Evolutionary conservation across 2,797 vertebrate genomes (phyloP), one percentile per base, ranked within the genome.

Genomic region (Mareca penelope): DNA sequence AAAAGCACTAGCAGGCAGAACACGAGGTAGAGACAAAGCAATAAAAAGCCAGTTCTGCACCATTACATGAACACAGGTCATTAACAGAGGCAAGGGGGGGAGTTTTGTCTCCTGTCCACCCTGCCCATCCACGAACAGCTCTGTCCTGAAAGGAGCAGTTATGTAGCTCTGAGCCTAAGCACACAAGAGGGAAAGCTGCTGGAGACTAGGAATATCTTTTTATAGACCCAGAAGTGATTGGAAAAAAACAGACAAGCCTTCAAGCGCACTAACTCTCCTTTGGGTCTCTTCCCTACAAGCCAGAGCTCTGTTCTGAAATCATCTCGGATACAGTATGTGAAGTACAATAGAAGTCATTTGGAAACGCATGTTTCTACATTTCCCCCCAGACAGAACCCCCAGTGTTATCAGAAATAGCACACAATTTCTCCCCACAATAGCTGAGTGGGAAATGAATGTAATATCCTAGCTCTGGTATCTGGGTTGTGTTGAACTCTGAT

Each of bases 1-100:
- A 96, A 97, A 96, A 85, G 91, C 80, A 84, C 92, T 93, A 89
- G 59, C 73, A 94, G 81, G 84, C 83, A 84, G 79, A 72, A 92
- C 65, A 39, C 9, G 76, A 89, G 70, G 39, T 15, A 64, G 57
- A 3, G 11, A 85, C 82, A 80, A 0, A 10, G 77, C 71, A 88
- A 48, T 81, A 63, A 94, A 93, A 88, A 90, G 70, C 50, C 88
- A 79, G 68, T 6, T 75, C 56, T 75, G 63, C 3, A 1, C 12
- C 64, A 35, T 53, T 44, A 46, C 14, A 59, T 39, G 81, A 82
- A 72, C 2, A 21, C 44, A 61, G 70, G 40, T 71, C 63, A 24
- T 85, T 69, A 69, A 52, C 39, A 81, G 61, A 65, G 48, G 22
- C 12, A 33, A 52, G 40, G 35, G n/a, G 53, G 33, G 59, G 73